Evolutionary conservation across 1,140 invertebrate genomes (phyloP).

Genomic region (Batillaria attramentaria): DNA sequence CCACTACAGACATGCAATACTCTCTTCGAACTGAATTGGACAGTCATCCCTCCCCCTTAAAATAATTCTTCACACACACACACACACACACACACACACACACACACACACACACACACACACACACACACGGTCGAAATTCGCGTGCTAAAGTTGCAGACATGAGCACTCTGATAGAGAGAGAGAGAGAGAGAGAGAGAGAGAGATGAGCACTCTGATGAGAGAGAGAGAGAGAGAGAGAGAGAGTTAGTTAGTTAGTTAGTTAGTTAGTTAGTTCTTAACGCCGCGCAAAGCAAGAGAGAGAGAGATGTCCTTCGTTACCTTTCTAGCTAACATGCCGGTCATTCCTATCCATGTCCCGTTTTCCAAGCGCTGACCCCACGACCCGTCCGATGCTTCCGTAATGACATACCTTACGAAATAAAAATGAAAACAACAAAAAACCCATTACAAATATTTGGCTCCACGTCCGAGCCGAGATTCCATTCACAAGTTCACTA

Average conservation of each 20-base stretch:
- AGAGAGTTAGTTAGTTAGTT: no score
- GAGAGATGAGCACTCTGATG: no score
- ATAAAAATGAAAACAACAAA: neutral
- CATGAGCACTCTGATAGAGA: no score
- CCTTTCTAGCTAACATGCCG: slow-evolving; percentile 12
- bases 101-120: neutral
- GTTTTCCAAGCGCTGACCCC: neutral
- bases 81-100: slow-evolving; percentile 18
- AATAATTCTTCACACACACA: slow-evolving; percentile 8
- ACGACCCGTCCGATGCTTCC: slow-evolving; percentile 1
- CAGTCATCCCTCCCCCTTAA: no score
- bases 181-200: no score
- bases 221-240: no score
- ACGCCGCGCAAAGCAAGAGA: no score
- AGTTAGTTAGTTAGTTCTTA: no score
- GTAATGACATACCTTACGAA: neutral
- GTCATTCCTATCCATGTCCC: slow-evolving; percentile 14
- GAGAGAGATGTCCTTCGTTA: no score
- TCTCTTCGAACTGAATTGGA: no score
- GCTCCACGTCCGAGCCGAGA: neutral
- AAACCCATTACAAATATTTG: neutral
- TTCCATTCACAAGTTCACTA: neutral
- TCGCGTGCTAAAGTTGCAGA: no score
- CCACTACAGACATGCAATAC: no score
- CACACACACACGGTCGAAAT: neutral